Percentiles rank a stretch among this genome's conserved stretches.
These are phyloP conservation scores for Poecilia latipinna DNA, from an alignment of 2,113 vertebrate genomes.

Conservation along the genomic window DNA sequence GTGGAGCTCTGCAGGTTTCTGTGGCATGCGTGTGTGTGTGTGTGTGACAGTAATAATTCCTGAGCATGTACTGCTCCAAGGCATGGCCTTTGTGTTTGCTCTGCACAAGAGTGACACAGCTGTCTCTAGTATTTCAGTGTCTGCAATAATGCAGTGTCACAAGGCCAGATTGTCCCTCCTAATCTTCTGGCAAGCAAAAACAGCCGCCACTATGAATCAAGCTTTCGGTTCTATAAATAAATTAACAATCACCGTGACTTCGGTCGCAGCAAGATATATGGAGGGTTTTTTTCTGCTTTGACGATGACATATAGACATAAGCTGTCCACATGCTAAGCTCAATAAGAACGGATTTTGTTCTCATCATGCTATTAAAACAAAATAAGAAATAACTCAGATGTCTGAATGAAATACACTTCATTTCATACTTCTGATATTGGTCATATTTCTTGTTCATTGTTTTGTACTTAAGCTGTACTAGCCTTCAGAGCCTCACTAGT, in stretches of 20 bases:
- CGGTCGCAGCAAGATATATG: conserved; percentile 8
- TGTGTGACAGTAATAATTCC: conserved; percentile 50
- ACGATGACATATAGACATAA: conserved; percentile 27
- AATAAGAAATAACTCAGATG: conserved; percentile 7
- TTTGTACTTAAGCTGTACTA: conserved; percentile 4
- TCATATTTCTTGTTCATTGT: conserved; percentile 13
- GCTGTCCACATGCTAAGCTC: not conserved
- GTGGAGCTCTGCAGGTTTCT: conserved; percentile 27
- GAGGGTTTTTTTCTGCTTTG: conserved; percentile 9
- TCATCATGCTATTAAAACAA: conserved; percentile 7
- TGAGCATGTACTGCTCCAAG: conserved; percentile 34
- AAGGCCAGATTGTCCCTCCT: conserved; percentile 60
- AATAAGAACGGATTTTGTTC: conserved; percentile 28
- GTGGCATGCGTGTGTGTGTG: not conserved
- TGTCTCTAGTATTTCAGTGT: conserved; percentile 68
- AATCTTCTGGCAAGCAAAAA: conserved; percentile 56
- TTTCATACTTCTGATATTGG: conserved; percentile 1
- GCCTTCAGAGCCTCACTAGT: conserved; percentile 6
- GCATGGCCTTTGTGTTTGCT: conserved; percentile 55
- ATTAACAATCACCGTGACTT: conserved; percentile 39
- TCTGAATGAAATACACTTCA: conserved; percentile 3
- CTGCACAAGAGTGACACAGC: conserved; percentile 62
- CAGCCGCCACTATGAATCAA: conserved; percentile 49
- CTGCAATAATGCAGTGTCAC: conserved; percentile 61
- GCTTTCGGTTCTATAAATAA: conserved; percentile 51